Percentiles rank a stretch among this genome's conserved stretches.
These are phyloP conservation scores for Leucophenga montana DNA, from an alignment of 2,888 invertebrate genomes.

Conservation along the genomic window DNA sequence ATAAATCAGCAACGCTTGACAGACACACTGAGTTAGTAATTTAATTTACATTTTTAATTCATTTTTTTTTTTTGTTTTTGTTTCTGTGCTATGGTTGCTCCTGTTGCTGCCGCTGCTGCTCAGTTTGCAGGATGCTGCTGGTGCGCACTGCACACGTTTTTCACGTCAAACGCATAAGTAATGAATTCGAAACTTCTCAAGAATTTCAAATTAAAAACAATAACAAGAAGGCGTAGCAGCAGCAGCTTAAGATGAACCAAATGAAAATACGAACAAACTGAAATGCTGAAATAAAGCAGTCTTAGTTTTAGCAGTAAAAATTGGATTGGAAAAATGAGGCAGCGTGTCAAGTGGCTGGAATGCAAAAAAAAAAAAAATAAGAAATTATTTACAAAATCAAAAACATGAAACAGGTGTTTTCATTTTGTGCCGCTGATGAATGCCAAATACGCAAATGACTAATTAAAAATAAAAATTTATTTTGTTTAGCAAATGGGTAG, in stretches of 20 bases:
- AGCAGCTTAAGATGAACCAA: slow-evolving; percentile 29
- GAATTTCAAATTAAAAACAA: slow-evolving; percentile 69
- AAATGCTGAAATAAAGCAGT: slow-evolving; percentile 32
- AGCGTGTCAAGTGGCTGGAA: too few relatives aligned
- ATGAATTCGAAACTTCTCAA: slow-evolving; percentile 68
- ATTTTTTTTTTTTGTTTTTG: slow-evolving; percentile 47
- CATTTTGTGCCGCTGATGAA: slow-evolving; percentile 27
- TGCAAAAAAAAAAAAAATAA: slow-evolving; percentile 16
- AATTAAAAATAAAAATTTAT: slow-evolving; percentile 32
- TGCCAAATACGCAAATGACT: slow-evolving; percentile 33
- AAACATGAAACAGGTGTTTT: slow-evolving; percentile 56
- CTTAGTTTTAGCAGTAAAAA: slow-evolving; percentile 2
- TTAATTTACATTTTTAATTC: slow-evolving; percentile 70
- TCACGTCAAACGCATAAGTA: slow-evolving; percentile 68
- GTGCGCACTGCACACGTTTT: slow-evolving; percentile 26
- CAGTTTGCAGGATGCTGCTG: background rate
- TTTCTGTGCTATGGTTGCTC: background rate
- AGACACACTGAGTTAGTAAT: slow-evolving; percentile 66
- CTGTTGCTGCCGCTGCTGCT: background rate
- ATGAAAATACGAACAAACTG: too few relatives aligned
- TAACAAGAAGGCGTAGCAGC: slow-evolving; percentile 52
- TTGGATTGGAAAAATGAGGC: slow-evolving; percentile 19
- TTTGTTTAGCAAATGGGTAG: background rate
- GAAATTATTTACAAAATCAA: slow-evolving; percentile 27
- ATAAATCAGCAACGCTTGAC: slow-evolving; percentile 67